Percentiles rank a stretch among this genome's conserved stretches.
phyloP scores from a whole-genome alignment of 1,140 invertebrate species.

The Notospermus geniculatus region DNA sequence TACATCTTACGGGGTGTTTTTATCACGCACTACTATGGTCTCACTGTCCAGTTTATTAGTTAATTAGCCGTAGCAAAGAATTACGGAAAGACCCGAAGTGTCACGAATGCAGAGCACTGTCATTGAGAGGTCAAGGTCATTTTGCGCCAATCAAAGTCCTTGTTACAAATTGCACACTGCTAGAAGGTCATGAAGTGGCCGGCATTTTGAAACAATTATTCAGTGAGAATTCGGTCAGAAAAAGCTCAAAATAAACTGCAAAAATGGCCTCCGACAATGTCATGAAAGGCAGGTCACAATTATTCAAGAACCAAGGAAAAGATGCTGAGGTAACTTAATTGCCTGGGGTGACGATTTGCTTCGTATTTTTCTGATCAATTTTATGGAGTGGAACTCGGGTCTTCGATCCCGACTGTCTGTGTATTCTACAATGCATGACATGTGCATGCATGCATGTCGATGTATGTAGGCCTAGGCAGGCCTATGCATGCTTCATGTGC shows the following conservation, averaged over 20 bases:
- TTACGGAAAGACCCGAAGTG: too few species aligned
- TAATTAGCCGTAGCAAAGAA: too few species aligned
- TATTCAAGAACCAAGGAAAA: constrained; percentile 96
- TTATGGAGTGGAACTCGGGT: background rate
- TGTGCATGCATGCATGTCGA: background rate
- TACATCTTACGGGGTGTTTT: too few species aligned
- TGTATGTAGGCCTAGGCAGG: background rate
- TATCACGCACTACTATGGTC: too few species aligned
- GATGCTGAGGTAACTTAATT: constrained; percentile 76
- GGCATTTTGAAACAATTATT: constrained; percentile 21
- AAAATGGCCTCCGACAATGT: constrained; percentile 16
- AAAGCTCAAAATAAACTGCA: background rate
- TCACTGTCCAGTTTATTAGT: too few species aligned
- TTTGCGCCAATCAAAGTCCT: too few species aligned
- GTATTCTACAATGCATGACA: background rate
- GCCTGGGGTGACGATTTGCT: background rate
- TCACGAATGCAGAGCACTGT: too few species aligned
- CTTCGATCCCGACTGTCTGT: background rate
- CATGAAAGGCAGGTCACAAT: constrained; percentile 67
- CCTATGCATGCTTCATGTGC: background rate
- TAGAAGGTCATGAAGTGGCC: constrained; percentile 13
- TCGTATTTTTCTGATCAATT: background rate
- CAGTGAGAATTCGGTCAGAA: background rate
- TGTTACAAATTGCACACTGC: too few species aligned
- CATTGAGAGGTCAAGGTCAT: too few species aligned